Evolutionary conservation across 2,888 invertebrate species (phyloP), one percentile per base, ranked within the genome.

Genomic region (Eupithecia exiguata): DNA sequence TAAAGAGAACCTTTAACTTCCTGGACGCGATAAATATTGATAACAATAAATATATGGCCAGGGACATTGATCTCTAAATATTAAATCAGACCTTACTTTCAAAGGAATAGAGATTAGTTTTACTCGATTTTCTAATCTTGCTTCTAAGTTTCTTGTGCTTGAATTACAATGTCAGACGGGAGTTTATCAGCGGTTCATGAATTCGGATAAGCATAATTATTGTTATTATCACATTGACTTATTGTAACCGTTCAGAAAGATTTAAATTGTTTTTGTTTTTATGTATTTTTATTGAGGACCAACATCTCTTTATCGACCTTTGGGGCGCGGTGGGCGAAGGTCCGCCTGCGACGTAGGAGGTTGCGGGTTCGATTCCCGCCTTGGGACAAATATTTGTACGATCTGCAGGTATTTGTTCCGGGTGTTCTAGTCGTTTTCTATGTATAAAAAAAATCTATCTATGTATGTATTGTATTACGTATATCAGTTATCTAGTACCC

Each of bases 121-220:
- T 21, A 53, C 53, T 21, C 53, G 12, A 58, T 58, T 58, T 58
- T 25, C 58, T 58, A 25, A 25, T 58, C 25, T 58, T 58, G 58
- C 12, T 58, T 21, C 25, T 14, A 58, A 58, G 58, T 58, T 21
- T 58, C 58, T 25, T 25, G 58, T 62, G 9, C 16, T 36, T 12
- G 63, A 65, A 36, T 35, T 36, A 65, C 63, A 65, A 35, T 65
- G 38, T 65, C 63, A 36, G 21, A 36, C 21, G 36, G n/a, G 36
- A 38, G 63, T 65, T 65, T 65, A 65, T 65, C 63, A 65, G 36
- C 9, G 12, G 63, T 65, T 65, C n/a, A 12, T 21, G 38, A 65
- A 18, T 35, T 36, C n/a, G 63, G 63, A 65, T 65, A 36, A 36
- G n/a, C n/a, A 38, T 65, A 12, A 38, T 63, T 35, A 38, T n/a